Evolutionary conservation across 2,888 invertebrate genomes (phyloP).

Genomic region (Eremobia ochroleuca): DNA sequence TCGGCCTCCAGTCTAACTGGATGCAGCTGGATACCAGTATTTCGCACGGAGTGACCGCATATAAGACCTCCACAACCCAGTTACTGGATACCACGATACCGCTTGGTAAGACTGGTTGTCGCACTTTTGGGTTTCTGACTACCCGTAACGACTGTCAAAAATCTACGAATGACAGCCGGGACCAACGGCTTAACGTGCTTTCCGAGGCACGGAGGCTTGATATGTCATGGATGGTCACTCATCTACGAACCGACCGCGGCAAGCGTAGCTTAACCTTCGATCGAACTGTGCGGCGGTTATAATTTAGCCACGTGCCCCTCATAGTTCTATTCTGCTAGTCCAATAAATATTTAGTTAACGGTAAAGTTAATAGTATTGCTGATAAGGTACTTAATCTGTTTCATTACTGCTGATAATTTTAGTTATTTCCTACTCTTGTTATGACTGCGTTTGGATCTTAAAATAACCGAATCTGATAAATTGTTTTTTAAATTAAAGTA

Average conservation of each 20-base stretch:
- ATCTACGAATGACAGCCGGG: neutral
- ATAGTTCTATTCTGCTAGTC: neutral
- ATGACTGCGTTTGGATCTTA: constrained; percentile 1
- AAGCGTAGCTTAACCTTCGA: neutral
- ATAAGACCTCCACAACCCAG: neutral
- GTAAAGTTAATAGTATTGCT: constrained; percentile 22
- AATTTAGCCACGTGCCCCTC: neutral
- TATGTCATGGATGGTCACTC: neutral
- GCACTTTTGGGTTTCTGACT: neutral
- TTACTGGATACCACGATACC: neutral
- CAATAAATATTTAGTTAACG: constrained; percentile 32
- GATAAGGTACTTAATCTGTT: constrained; percentile 11
- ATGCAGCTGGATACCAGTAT: neutral
- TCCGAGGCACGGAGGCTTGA: neutral
- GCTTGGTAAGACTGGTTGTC: neutral
- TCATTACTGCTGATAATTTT: constrained; percentile 24
- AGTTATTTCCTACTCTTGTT: constrained; percentile 33
- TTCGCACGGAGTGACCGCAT: neutral
- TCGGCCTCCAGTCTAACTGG: neutral
- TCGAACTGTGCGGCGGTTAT: neutral
- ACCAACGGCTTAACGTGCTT: neutral
- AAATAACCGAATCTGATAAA: no score
- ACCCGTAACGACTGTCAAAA: neutral
- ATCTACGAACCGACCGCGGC: neutral
- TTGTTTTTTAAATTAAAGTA: neutral